Percentiles rank a stretch among this genome's conserved stretches.
Conservation (phyloP, 2,113 vertebrate genomes). For the Holacanthus passer region DNA sequence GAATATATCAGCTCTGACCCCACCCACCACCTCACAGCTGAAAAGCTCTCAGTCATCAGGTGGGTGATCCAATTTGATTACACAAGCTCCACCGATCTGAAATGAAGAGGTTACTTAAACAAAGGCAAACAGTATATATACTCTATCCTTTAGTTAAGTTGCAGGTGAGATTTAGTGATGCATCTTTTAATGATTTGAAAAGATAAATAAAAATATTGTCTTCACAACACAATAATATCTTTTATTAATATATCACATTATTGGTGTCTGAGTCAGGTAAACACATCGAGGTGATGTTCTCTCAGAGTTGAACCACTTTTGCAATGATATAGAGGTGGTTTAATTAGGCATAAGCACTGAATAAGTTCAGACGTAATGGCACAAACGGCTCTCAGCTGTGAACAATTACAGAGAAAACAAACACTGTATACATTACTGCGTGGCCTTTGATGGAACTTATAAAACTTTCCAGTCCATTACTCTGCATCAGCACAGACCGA, state of each 20-base stretch:
- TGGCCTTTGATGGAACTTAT: slow-evolving; percentile 18
- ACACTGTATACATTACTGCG: not conserved
- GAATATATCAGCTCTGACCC: slow-evolving; percentile 11
- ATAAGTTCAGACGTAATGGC: slow-evolving; percentile 14
- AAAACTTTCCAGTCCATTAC: slow-evolving; percentile 11
- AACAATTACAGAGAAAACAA: slow-evolving; percentile 12
- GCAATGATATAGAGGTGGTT: not conserved
- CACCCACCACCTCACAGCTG: slow-evolving; percentile 35
- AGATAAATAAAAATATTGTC: not conserved
- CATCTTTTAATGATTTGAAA: not conserved
- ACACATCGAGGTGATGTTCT: too few species aligned
- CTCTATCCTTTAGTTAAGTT: not conserved
- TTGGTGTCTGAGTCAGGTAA: too few species aligned
- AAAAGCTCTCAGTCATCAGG: slow-evolving; percentile 23
- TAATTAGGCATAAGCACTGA: not conserved
- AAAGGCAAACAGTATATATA: not conserved
- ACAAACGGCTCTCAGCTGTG: not conserved
- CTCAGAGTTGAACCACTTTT: slow-evolving; percentile 6
- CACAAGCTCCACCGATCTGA: slow-evolving; percentile 9
- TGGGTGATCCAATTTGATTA: slow-evolving; percentile 37
- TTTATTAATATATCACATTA: slow-evolving; percentile 10
- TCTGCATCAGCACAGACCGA: not conserved
- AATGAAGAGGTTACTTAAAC: not conserved
- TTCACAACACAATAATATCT: not conserved
- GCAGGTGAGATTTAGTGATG: not conserved